Conservation (phyloP, 2,888 invertebrate genomes). For the Eupelmus urozonus region DNA sequence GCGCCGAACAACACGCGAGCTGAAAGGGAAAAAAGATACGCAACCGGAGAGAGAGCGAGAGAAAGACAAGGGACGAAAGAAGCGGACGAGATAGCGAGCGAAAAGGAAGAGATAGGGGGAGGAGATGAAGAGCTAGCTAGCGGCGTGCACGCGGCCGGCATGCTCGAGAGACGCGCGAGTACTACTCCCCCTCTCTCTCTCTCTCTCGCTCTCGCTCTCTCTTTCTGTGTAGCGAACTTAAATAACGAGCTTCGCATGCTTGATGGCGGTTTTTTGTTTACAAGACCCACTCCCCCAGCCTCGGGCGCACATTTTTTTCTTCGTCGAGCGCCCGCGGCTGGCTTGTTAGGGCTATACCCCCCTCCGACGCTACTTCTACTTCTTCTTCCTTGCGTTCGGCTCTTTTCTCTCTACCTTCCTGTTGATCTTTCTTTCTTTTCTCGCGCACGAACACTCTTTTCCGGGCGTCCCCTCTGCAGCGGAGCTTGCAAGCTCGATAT, state of each 20-base stretch:
- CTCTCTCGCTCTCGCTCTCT: not conserved
- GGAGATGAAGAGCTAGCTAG: not conserved
- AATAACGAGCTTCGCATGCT: slow-evolving; percentile 64
- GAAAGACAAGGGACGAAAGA: not conserved
- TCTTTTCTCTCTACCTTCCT: slow-evolving; percentile 22
- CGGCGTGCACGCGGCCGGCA: slow-evolving; percentile 33
- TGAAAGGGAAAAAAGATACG: slow-evolving; percentile 52
- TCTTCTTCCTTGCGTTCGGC: not conserved
- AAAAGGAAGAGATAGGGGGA: not conserved
- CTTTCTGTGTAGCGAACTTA: slow-evolving; percentile 57
- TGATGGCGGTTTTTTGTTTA: slow-evolving; percentile 63
- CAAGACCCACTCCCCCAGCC: slow-evolving; percentile 46
- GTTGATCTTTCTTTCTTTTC: slow-evolving; percentile 50
- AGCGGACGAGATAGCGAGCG: not conserved
- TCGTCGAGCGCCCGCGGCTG: slow-evolving; percentile 22
- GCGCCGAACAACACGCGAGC: slow-evolving; percentile 32
- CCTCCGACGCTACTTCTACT: not conserved
- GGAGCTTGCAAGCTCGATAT: slow-evolving; percentile 5
- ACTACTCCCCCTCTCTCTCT: not conserved
- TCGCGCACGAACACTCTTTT: slow-evolving; percentile 39
- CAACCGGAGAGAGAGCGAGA: not conserved
- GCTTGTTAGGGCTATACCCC: slow-evolving; percentile 48
- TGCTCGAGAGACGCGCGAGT: slow-evolving; percentile 50
- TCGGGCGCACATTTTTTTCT: slow-evolving; percentile 40
- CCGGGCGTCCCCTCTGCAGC: not conserved